phyloP scores from a whole-genome alignment of 2,797 vertebrate species.

The Sebastes itinus region DNA sequence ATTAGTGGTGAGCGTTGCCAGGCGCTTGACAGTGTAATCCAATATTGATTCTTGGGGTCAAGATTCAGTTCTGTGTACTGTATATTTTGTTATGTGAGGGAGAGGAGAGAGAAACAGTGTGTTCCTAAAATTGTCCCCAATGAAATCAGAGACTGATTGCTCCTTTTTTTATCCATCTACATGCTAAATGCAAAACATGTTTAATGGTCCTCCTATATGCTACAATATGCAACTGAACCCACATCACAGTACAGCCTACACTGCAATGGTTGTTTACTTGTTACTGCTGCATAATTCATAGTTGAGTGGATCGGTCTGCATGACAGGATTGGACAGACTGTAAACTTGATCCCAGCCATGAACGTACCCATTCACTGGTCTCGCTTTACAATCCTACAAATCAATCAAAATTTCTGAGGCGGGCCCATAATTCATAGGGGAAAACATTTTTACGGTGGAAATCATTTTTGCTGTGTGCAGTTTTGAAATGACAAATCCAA shows the following conservation, averaged over 20 bases:
- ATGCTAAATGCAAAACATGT: not conserved
- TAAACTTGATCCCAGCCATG: not conserved
- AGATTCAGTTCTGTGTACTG: constrained; percentile 47
- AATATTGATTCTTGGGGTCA: constrained; percentile 63
- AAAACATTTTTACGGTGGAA: not conserved
- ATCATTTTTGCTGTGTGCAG: not conserved
- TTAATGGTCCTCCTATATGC: not conserved
- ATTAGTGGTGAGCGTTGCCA: constrained; percentile 60
- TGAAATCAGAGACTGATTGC: not conserved
- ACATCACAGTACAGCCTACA: not conserved
- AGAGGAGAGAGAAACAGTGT: constrained; percentile 12
- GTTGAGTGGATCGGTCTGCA: not conserved
- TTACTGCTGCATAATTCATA: constrained; percentile 12
- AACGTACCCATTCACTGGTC: not conserved
- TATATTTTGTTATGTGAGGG: constrained; percentile 39
- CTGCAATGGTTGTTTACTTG: not conserved
- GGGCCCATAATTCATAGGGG: not conserved
- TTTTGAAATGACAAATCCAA: not conserved
- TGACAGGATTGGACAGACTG: not conserved
- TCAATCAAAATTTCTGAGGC: not conserved
- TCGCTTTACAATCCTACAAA: not conserved
- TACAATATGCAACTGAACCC: not conserved
- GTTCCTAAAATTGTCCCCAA: not conserved
- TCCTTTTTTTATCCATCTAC: not conserved
- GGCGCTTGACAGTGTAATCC: constrained; percentile 45